Base-by-base conservation (phyloP, 2,113 vertebrate genomes). In the Hippocampus abdominalis region DNA sequence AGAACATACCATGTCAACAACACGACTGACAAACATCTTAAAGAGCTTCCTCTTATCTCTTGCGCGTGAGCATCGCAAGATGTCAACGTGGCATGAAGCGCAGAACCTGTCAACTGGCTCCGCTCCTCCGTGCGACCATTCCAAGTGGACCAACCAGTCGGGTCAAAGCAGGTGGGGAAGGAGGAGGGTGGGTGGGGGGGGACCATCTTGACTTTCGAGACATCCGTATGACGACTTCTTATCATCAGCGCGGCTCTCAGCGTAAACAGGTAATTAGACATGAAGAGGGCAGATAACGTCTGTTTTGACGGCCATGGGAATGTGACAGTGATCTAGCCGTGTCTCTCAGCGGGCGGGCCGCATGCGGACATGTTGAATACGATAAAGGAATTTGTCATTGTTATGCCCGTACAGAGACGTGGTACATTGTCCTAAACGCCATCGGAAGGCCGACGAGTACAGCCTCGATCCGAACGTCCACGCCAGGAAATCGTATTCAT, bases 201-300 rank as follows among this genome's bases (percentile, higher is more conserved):
- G 23, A 57, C 25, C 12, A 13, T 12, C 2, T 8, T 18, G 27
- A 8, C 27, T 60, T 60, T 18, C 4, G 0, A 60, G 27, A 60
- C 27, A 18, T 60, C 12, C 54, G 6, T 27, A 57, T 12, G 10
- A 23, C 23, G 27, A 29, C 27, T 60, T 36, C 27, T 60, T 60
- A 60, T 60, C 57, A 60, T 60, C 57, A 3, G 6, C 27, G 27
- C 51, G 72, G 68, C 72, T 63, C 69, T 84, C 75, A 69, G 76
- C 77, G 81, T 85, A 89, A 89, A 90, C 88, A 89, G 82, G 82
- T 91, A 90, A 90, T 92, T 90, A 90, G 87, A 86, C 84, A 78
- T 83, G 77, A 88, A 83, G 88, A 88, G 84, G 80, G 59, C 57
- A 68, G 90, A 91, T 91, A 89, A 70, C 79, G 88, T 91, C 86